phyloP scores from a whole-genome alignment of 2,797 vertebrate species.

The Synaphobranchus kaupii region DNA sequence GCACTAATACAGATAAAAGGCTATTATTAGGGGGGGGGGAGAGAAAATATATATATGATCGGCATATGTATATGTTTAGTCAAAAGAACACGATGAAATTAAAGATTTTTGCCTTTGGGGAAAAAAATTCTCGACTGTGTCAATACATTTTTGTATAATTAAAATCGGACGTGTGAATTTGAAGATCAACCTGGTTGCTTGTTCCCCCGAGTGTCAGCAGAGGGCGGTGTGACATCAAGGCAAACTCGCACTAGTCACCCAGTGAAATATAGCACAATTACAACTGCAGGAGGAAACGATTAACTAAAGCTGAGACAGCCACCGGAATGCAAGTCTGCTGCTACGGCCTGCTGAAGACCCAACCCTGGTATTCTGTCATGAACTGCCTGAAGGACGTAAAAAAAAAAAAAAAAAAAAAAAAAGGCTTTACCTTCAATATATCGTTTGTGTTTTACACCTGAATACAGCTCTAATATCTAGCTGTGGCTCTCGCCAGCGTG shows the following conservation, averaged over 20 bases:
- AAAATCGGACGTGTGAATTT: conserved; percentile 20
- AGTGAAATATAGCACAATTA: conserved; percentile 20
- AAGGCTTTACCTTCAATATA: not conserved
- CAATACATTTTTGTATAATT: conserved; percentile 23
- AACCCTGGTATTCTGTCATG: not conserved
- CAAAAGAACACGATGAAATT: conserved; percentile 11
- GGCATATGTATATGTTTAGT: conserved; percentile 24
- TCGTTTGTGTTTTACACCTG: not conserved
- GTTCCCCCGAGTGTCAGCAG: conserved; percentile 51
- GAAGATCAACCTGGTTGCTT: not conserved
- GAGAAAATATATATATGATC: not conserved
- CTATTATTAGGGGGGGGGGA: not conserved
- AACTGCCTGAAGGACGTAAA: not conserved
- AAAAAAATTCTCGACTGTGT: not conserved
- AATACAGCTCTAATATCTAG: not conserved
- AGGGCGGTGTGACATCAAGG: conserved; percentile 56
- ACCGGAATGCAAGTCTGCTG: not conserved
- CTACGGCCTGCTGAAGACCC: not conserved
- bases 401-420: not conserved
- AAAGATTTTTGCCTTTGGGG: conserved; percentile 22
- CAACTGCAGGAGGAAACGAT: not conserved
- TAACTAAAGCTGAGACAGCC: conserved; percentile 5
- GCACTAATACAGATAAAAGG: conserved; percentile 21
- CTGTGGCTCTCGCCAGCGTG: not conserved
- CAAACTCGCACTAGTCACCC: not conserved